Base-by-base conservation (phyloP, 2,113 vertebrate genomes). In the Lepus europaeus region DNA sequence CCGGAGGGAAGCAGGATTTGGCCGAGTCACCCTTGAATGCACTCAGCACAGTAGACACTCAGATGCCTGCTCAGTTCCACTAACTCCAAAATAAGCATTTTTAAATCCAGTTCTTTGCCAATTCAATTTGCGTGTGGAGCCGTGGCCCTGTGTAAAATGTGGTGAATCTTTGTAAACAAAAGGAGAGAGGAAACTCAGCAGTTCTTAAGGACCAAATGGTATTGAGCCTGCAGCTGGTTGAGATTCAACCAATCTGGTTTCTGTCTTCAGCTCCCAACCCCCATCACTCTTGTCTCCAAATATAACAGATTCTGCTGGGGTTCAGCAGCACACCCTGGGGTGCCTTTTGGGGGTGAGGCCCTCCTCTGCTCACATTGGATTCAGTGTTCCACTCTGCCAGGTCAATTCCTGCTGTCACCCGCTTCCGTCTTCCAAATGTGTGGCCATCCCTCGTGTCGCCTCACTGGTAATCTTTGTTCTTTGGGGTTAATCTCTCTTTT, bases 61-160 rank as follows among this genome's bases (percentile, higher is more conserved):
- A 61, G 72, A 66, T 68, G 33, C 63, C 73, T 68, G 49, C 68
- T 85, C 59, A 45, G 63, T 72, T 39, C 83, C 89, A 89, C 45
- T 59, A 79, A 68, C 63, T 80, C 85, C 66, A 73, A 96, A 94
- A 39, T 53, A 36, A 82, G 45, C 69, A 93, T 79, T 59, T 93
- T 88, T 16, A 80, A 95, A 87, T 53, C 19, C 87, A 92, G 20
- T 56, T 69, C 64, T 77, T 59, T 56, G 51, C 39, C n/a, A 85
- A 6, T 39, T 76, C n/a, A 59, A 25, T 68, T 36, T 59, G 36
- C 70, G 27, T 70, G 4, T 76, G 20, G 49, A 78, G 85, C n/a
- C 56, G 68, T 4, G 17, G 45, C 22, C 31, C 70, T 83, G 23
- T 27, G 66, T 61, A 61, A 93, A 94, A 39, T 17, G 11, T 56